These are phyloP conservation scores for Lithophane leautieri DNA, from an alignment of 2,888 invertebrate genomes.

Conservation along the genomic window DNA sequence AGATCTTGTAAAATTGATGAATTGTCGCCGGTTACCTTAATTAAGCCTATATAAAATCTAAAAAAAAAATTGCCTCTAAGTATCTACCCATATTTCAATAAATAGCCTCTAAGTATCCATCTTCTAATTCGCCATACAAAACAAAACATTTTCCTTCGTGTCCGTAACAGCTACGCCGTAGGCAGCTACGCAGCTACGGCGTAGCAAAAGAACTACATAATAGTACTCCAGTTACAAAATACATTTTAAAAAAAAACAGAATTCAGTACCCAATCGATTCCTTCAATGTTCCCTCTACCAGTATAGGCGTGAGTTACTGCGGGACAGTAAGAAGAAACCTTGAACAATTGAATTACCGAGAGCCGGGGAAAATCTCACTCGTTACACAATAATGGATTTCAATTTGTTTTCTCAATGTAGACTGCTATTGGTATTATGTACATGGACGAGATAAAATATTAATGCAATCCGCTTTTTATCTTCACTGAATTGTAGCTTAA, in stretches of 20 bases:
- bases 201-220: conserved; percentile 14
- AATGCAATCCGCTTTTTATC: conserved; percentile 41
- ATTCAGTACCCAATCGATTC: conserved; percentile 30
- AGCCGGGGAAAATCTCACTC: conserved; percentile 50
- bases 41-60: no score
- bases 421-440: conserved; percentile 50
- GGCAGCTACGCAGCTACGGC: conserved; percentile 6
- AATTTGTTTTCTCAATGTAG: conserved; percentile 56
- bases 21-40: no score
- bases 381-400: conserved; percentile 61
- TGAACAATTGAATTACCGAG: conserved; percentile 63
- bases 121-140: not conserved
- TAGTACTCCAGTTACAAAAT: conserved; percentile 13
- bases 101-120: not conserved
- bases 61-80: no score
- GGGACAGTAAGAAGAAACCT: conserved; percentile 44
- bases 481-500: conserved; percentile 18
- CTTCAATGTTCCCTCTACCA: conserved; percentile 38
- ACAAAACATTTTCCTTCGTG: no score
- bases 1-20: no score
- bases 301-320: conserved; percentile 39
- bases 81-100: no score
- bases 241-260: no score
- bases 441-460: conserved; percentile 47
- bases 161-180: conserved; percentile 30